phyloP scores from a whole-genome alignment of 2,113 vertebrate species.

The Hiodon tergisus region DNA sequence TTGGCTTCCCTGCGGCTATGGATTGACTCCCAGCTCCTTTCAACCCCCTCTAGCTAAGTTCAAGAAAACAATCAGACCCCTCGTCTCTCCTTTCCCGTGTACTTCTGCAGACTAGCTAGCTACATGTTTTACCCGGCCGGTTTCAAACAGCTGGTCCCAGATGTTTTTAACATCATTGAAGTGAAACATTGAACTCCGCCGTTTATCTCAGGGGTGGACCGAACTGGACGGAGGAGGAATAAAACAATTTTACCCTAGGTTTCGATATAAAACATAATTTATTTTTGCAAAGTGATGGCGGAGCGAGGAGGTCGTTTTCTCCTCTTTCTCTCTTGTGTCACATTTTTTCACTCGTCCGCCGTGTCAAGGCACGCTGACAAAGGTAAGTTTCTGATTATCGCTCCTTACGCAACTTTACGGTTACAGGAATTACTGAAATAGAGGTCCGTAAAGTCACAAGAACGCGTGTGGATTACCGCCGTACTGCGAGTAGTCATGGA shows the following conservation, averaged over 20 bases:
- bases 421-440: neutral
- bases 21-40: conserved; percentile 56
- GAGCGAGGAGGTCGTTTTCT: conserved; percentile 70
- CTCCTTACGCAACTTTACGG: neutral
- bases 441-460: neutral
- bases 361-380: conserved; percentile 60
- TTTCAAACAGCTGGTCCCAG: conserved; percentile 54
- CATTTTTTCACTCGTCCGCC: conserved; percentile 50
- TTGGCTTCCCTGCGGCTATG: conserved; percentile 51
- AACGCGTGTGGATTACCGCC: neutral
- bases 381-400: conserved; percentile 50
- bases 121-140: conserved; percentile 56
- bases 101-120: conserved; percentile 32
- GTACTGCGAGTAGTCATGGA: neutral
- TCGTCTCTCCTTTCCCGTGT: conserved; percentile 34
- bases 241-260: conserved; percentile 42
- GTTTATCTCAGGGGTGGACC: conserved; percentile 24
- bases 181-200: conserved; percentile 52
- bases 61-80: conserved; percentile 54
- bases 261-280: conserved; percentile 50
- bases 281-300: conserved; percentile 69
- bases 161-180: conserved; percentile 45
- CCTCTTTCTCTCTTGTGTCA: conserved; percentile 68
- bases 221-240: conserved; percentile 43
- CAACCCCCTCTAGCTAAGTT: conserved; percentile 49